Conservation (phyloP, 2,797 vertebrate genomes). For the Falco cherrug region DNA sequence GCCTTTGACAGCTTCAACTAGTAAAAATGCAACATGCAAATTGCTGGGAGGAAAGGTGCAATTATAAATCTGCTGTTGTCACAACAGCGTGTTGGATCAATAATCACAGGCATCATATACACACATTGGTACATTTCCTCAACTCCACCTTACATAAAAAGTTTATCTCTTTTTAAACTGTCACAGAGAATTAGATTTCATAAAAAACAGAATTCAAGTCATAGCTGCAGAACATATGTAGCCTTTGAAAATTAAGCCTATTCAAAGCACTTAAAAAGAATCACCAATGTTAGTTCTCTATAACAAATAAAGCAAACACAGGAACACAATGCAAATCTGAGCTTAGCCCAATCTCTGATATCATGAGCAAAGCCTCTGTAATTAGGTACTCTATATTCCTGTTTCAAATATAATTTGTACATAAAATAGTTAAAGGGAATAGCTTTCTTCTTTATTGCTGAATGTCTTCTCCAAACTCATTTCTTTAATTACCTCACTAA, state of each 20-base stretch:
- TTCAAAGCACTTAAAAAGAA: neutral
- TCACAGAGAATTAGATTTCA: neutral
- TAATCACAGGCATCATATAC: neutral
- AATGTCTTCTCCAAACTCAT: neutral
- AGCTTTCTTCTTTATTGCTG: neutral
- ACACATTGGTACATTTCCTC: neutral
- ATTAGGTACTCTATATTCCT: neutral
- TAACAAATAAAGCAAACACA: neutral
- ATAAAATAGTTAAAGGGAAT: neutral
- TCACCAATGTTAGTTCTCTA: neutral
- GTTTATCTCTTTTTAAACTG: neutral
- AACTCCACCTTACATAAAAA: neutral
- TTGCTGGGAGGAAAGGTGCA: neutral
- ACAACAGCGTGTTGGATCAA: neutral
- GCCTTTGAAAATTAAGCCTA: neutral
- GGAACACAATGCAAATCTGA: neutral
- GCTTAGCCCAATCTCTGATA: neutral
- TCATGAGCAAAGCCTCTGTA: neutral
- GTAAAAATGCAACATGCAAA: neutral
- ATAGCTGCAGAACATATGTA: neutral
- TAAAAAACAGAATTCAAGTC: neutral
- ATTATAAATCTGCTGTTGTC: neutral
- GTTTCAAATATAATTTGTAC: neutral
- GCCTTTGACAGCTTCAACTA: neutral
- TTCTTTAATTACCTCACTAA: neutral